phyloP scores from a whole-genome alignment of 2,113 vertebrate species.

The Alligator sinensis region DNA sequence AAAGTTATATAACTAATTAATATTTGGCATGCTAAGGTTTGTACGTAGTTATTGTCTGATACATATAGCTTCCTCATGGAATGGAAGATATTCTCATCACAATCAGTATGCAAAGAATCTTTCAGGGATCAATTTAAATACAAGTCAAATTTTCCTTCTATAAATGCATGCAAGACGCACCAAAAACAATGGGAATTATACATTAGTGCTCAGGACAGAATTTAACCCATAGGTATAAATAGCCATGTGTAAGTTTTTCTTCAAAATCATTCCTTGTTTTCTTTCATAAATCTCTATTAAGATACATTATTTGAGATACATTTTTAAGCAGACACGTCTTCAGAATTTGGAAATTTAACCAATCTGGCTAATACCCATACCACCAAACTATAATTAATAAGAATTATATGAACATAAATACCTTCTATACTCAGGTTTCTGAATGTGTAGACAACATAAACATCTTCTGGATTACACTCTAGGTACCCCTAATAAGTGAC shows the following conservation, averaged over 20 bases:
- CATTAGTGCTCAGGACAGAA: neutral
- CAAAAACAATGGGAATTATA: neutral
- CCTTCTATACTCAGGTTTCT: accelerated
- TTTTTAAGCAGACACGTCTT: neutral
- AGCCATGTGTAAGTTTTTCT: neutral
- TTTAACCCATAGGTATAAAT: neutral
- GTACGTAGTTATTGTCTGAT: neutral
- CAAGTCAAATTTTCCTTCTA: neutral
- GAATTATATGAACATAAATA: neutral
- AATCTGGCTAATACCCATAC: accelerated
- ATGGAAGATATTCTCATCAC: neutral
- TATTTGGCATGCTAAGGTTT: neutral
- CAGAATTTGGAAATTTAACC: neutral
- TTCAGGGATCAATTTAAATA: neutral
- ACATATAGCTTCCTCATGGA: neutral
- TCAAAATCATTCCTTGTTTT: neutral
- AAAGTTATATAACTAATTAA: neutral
- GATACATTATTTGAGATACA: neutral
- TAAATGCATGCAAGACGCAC: accelerated
- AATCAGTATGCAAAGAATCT: neutral
- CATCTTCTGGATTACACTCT: neutral
- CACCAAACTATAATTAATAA: neutral
- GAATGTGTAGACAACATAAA: neutral
- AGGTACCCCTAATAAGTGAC: neutral
- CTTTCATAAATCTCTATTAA: neutral